A percentile compares a stretch with the other conserved stretches of the same genome.
Conservation (phyloP, 2,888 invertebrate genomes). For the Lasius fuliginosus region DNA sequence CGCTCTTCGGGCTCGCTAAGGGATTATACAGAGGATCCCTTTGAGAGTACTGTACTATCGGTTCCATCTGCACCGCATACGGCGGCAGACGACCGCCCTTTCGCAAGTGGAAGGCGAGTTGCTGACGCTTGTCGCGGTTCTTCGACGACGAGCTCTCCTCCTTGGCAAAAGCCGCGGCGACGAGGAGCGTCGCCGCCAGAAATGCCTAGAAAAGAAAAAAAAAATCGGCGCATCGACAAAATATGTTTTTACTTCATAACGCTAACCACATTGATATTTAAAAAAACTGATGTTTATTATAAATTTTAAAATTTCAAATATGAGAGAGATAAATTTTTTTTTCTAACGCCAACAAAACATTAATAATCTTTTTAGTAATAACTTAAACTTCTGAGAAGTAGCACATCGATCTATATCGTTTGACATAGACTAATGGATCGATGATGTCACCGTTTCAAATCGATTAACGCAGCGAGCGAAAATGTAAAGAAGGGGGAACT, state of each 20-base stretch:
- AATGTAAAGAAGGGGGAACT: not conserved
- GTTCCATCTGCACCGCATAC: constrained; percentile 94
- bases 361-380: constrained; percentile 6
- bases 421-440: not conserved
- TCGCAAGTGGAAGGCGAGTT: constrained; percentile 79
- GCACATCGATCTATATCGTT: not conserved
- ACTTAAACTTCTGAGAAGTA: not conserved
- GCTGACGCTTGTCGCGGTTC: constrained; percentile 82
- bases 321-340: not conserved
- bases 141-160: constrained; percentile 75
- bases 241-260: not conserved
- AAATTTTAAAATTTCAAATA: not conserved
- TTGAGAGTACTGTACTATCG: constrained; percentile 93
- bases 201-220: constrained; percentile 75
- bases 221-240: constrained; percentile 21
- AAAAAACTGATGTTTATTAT: not conserved
- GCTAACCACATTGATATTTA: not conserved
- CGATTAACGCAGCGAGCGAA: not conserved
- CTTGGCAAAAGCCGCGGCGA: constrained; percentile 73
- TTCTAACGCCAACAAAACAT: not conserved
- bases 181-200: constrained; percentile 69
- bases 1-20: constrained; percentile 87
- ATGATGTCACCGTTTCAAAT: not conserved
- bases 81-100: constrained; percentile 88
- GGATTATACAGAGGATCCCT: constrained; percentile 92